Evolutionary conservation across 1,140 invertebrate species (phyloP), one percentile per base, ranked within the genome.

Genomic region (Caerostris extrusa): DNA sequence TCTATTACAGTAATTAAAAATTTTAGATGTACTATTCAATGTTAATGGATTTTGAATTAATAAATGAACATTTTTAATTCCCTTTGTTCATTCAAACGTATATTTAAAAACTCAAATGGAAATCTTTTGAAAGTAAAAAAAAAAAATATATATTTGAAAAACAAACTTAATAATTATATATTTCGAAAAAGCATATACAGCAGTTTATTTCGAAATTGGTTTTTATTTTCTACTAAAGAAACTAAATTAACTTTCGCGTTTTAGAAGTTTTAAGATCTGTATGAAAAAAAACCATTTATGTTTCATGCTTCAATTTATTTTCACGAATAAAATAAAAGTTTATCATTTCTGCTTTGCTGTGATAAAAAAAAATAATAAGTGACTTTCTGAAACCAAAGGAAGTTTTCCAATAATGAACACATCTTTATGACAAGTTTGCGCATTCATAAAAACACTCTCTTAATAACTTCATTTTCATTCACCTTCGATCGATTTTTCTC

Each of bases 321-420:
- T 53, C 8, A 10, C 19, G 34, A 77, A 77, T 77, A 12, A 77
- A 77, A 5, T 53, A 77, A 50, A 77, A 77, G 53, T 14, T 7
- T 12, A 53, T 77, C 71, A 77, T 12, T 10, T 12, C 10, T 50
- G 50, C 17, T 34, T 34, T 53, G 71, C 7, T 77, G 7, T 53
- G 34, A 12, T 7, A 12, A 77, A 50, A 77, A 12, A 77, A 53
- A 50, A 77, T 34, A 0, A 34, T 34, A 34, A 34, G 12, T 50
- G 71, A 77, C 71, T 77, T 77, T 77, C 53, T 77, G 71, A 53
- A 50, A 50, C 8, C 34, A 34, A 53, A 77, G 19, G 34, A 77
- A 77, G 3, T 71, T 77, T 77, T 77, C 71, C 71, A 77, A 77
- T 77, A 77, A 77, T 77, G 71, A 77, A 12, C 71, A 77, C 10